Evolutionary conservation across 1,140 invertebrate genomes (phyloP).

Genomic region (Neodiprion pinetum): DNA sequence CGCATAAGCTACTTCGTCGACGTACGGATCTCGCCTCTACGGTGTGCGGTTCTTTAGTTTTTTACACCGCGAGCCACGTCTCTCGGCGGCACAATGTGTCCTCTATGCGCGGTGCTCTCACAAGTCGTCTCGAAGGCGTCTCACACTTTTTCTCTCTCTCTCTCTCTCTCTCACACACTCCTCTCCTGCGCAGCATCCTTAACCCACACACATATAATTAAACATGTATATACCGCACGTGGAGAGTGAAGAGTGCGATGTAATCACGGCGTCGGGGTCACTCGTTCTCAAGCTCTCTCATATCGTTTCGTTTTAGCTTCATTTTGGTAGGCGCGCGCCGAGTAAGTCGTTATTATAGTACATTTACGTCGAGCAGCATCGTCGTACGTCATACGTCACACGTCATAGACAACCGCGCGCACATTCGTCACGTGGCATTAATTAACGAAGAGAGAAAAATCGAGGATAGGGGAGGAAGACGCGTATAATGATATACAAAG

Average conservation of each 20-base stretch:
- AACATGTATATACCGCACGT: background rate
- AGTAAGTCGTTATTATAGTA: too few relatives aligned
- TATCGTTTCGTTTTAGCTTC: too few relatives aligned
- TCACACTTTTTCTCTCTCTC: too few relatives aligned
- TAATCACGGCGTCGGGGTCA: too few relatives aligned
- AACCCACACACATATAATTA: too few relatives aligned
- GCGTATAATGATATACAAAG: background rate
- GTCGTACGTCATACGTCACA: too few relatives aligned
- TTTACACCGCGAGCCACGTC: background rate
- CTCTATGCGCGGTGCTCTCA: conserved; percentile 14
- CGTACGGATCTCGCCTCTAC: conserved; percentile 12
- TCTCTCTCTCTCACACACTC: too few relatives aligned
- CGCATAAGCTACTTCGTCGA: background rate
- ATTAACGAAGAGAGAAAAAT: conserved; percentile 45
- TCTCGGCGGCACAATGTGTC: conserved; percentile 19
- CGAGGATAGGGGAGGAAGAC: conserved; percentile 26
- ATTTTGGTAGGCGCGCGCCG: too few relatives aligned
- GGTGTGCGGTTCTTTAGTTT: conserved; percentile 28
- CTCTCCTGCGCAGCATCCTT: too few relatives aligned
- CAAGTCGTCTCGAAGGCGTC: background rate
- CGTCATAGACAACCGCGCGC: background rate
- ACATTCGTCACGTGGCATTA: conserved; percentile 57
- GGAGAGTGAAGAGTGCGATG: background rate
- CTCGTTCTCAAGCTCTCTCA: too few relatives aligned
- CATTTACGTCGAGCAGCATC: too few relatives aligned